Evolutionary conservation across 2,113 vertebrate genomes (phyloP), one percentile per base, ranked within the genome.

Genomic region (Gambusia affinis): DNA sequence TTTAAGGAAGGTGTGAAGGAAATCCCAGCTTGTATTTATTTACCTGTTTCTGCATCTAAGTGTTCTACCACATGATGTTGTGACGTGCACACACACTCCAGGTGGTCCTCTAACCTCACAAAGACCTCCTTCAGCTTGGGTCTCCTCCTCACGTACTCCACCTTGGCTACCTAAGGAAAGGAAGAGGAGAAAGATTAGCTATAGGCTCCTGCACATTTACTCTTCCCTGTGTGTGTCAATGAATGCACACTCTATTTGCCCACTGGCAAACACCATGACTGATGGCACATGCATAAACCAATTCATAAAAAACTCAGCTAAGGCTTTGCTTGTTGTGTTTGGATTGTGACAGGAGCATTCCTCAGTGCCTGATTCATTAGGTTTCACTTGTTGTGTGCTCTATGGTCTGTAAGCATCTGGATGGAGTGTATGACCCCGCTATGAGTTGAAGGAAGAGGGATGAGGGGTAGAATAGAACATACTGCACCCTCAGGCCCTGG

Each of bases 71-170:
- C 94, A 74, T 95, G 96, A 93, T 96, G 95, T 75, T 96, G 94
- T 64, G 95, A 93, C 15, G 94, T 92, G 86, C 97, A 99, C 68
- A 95, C 92, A 77, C 97, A 99, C 92, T 98, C 97, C 95, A 98
- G 93, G 90, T 99, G 97, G 90, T 99, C 97, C 94, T 99, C 97
- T 95, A 99, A 94, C 92, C 96, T 93, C 91, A 99, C 96, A 89
- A 98, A 95, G 85, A 99, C 97, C 93, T 99, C 97, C 95, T 97
- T 98, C 93, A 99, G 96, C 93, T 97, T 97, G 73, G 97, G 96
- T 93, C 92, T 98, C 94, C 96, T 97, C 90, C 95, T 95, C 92
- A 98, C 91, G 71, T 98, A 99, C 89, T 98, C 97, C 94, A 99
- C 96, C 95, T 99, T 99, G 87, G 97, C 97, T 94, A 99, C 97